Evolutionary conservation across 1,140 invertebrate species (phyloP).

Genomic region (Bemisia tabaci): DNA sequence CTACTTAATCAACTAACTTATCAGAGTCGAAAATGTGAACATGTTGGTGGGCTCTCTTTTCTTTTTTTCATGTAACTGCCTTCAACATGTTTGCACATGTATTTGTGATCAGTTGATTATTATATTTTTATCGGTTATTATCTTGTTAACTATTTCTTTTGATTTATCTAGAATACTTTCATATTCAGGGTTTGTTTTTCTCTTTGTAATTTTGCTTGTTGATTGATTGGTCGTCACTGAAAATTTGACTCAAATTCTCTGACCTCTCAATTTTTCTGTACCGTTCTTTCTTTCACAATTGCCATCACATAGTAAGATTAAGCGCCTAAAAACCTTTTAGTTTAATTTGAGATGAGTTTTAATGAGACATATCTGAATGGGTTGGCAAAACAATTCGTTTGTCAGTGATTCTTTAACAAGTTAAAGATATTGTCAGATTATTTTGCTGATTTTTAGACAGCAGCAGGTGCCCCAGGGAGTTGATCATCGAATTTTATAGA

Average conservation of each 20-base stretch:
- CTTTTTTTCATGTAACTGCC: background rate
- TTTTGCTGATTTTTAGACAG: too few relatives aligned
- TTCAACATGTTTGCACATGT: background rate
- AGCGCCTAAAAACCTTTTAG: too few relatives aligned
- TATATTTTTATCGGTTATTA: background rate
- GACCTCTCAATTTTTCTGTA: background rate
- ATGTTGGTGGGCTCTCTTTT: background rate
- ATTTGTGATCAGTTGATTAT: background rate
- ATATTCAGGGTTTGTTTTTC: background rate
- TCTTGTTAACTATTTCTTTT: background rate
- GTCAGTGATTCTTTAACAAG: too few relatives aligned
- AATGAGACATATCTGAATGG: too few relatives aligned
- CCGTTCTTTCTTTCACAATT: too few relatives aligned
- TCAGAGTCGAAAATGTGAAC: background rate
- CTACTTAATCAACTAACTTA: background rate
- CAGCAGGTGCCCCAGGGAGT: too few relatives aligned
- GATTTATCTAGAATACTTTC: background rate
- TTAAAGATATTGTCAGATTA: too few relatives aligned
- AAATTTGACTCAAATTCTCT: background rate
- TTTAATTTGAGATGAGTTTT: too few relatives aligned
- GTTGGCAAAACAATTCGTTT: too few relatives aligned
- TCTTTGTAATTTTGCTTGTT: background rate
- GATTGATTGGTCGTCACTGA: background rate
- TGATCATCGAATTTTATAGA: too few relatives aligned
- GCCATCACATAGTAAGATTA: too few relatives aligned